phyloP scores from a whole-genome alignment of 2,113 vertebrate species.

The Arothron firmamentum region DNA sequence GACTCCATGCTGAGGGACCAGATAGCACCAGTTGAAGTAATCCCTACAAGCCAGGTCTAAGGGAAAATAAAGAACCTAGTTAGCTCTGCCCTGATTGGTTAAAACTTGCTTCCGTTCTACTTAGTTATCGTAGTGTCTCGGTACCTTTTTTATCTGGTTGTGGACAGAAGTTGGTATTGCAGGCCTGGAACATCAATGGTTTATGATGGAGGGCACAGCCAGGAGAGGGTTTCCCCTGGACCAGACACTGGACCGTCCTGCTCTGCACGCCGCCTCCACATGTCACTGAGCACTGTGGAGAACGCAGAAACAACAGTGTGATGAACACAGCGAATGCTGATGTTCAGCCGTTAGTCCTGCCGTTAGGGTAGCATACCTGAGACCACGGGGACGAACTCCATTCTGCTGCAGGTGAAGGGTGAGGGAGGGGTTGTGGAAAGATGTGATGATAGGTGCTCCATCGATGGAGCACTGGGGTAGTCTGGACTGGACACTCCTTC shows the following conservation, averaged over 20 bases:
- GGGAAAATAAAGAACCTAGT: neutral
- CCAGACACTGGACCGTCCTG: slow-evolving; percentile 78
- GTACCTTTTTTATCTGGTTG: slow-evolving; percentile 77
- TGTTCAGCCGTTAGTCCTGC: neutral
- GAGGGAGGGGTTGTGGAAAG: slow-evolving; percentile 33
- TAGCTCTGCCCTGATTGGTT: too few species aligned
- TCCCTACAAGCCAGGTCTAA: slow-evolving; percentile 64
- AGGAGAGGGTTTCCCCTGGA: slow-evolving; percentile 60
- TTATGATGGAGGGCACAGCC: slow-evolving; percentile 73
- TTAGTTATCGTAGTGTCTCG: neutral
- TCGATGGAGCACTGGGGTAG: slow-evolving; percentile 43
- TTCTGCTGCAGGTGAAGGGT: slow-evolving; percentile 42
- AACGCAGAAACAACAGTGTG: neutral
- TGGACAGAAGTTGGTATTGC: slow-evolving; percentile 84
- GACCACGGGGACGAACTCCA: slow-evolving; percentile 85
- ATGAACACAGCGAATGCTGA: neutral
- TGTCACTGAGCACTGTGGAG: slow-evolving; percentile 79
- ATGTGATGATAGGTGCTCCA: slow-evolving; percentile 21
- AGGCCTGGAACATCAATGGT: slow-evolving; percentile 76
- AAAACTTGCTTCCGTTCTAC: too few species aligned
- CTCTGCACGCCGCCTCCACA: slow-evolving; percentile 84
- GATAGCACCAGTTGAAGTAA: slow-evolving; percentile 81
- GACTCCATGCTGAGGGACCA: slow-evolving; percentile 82
- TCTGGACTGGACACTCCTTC: slow-evolving; percentile 65
- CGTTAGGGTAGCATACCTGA: slow-evolving; percentile 69